Evolutionary conservation across 2,797 vertebrate genomes (phyloP).

Genomic region (Chiloscyllium punctatum): DNA sequence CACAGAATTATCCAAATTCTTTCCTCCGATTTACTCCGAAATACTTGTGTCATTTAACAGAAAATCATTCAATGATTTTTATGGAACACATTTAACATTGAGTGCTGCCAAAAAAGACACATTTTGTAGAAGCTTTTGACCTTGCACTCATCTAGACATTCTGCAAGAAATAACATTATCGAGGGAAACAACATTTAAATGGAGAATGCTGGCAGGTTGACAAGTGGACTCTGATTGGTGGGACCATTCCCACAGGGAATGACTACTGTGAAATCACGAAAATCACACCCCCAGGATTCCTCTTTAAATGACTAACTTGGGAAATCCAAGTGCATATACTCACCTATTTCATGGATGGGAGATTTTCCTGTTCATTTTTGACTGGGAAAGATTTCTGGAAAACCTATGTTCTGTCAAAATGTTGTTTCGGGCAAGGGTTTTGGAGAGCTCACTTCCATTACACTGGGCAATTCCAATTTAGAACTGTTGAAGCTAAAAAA

Average conservation of each 20-base stretch:
- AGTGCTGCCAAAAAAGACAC: no score
- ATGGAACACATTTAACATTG: background rate
- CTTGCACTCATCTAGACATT: no score
- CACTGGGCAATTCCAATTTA: background rate
- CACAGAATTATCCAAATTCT: background rate
- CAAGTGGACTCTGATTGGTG: no score
- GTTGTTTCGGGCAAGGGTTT: background rate
- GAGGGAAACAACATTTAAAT: no score
- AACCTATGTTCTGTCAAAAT: background rate
- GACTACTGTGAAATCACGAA: no score
- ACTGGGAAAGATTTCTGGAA: no score
- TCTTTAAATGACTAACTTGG: background rate
- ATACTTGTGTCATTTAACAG: background rate
- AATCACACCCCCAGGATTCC: background rate
- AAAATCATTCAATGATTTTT: background rate
- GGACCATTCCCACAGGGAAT: no score
- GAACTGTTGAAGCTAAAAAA: background rate
- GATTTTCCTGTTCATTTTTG: background rate
- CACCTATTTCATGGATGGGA: background rate
- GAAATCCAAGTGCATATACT: no score
- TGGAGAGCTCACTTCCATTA: background rate
- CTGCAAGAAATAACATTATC: no score
- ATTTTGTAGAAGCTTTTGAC: no score
- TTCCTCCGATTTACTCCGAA: background rate
- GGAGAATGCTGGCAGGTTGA: no score